Conservation (phyloP, 2,113 vertebrate genomes). For the Erinaceus europaeus region DNA sequence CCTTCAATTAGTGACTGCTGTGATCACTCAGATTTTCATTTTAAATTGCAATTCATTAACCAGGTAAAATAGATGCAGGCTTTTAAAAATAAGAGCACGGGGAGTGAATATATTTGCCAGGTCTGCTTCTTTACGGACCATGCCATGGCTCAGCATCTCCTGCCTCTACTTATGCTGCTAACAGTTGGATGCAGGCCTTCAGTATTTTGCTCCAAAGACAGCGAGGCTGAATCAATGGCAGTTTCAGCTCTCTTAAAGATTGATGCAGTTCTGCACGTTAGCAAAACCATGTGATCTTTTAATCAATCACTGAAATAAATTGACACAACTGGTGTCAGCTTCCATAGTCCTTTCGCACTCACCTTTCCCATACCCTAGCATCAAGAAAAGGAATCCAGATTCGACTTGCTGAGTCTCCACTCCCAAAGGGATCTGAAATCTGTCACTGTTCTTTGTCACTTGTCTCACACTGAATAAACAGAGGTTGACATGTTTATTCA, state of each 20-base stretch:
- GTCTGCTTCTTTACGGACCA: neutral
- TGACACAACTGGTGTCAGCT: conserved; percentile 35
- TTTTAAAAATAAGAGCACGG: neutral
- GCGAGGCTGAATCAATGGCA: conserved; percentile 47
- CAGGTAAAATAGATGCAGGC: neutral
- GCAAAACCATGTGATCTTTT: conserved; percentile 51
- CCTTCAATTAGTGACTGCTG: neutral
- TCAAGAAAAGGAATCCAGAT: conserved; percentile 16
- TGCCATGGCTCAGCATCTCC: neutral
- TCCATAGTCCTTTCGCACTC: conserved; percentile 10
- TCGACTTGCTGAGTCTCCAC: neutral
- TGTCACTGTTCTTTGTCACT: neutral
- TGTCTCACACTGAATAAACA: neutral
- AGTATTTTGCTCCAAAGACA: conserved; percentile 47
- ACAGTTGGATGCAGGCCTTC: conserved; percentile 4
- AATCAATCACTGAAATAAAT: conserved; percentile 59
- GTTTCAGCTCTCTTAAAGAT: conserved; percentile 31
- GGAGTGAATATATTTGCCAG: neutral
- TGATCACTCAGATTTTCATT: neutral
- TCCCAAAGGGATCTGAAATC: neutral
- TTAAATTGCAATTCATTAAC: conserved; percentile 5
- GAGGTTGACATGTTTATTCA: conserved; percentile 28
- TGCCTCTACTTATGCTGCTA: conserved; percentile 18
- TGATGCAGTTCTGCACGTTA: conserved; percentile 38
- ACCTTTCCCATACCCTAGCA: neutral